Evolutionary conservation across 2,113 vertebrate species (phyloP), one percentile per base, ranked within the genome.

Genomic region (Ifrita kowaldi): DNA sequence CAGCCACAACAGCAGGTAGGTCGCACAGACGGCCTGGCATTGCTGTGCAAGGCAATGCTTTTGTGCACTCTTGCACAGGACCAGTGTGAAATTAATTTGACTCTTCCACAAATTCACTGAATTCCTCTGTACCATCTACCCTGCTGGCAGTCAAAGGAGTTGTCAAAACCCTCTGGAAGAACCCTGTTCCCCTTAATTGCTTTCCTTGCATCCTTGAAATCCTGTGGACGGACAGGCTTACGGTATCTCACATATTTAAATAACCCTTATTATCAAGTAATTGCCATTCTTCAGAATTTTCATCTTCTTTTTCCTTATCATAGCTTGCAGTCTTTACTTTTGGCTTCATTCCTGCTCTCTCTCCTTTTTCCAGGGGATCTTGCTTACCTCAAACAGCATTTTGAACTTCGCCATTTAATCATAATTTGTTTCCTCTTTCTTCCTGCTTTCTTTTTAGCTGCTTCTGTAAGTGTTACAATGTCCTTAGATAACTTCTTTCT

Each of bases 401-500:
- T 95, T 94, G 75, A 95, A 90, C 79, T 81, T 90, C 6, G 0
- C 71, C 42, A 71, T 86, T 94, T 92, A 95, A 96, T 88, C 42
- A 74, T 35, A 55, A 76, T 90, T 91, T 96, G 67, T 93, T 93
- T 95, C 88, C 60, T 81, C 44, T 86, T 91, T 96, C 73, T 21
- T 77, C 60, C 44, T 78, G 64, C 76, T 90, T 94, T 90, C 78
- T 55, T 90, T 91, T 87, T 50, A 87, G 33, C 71, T 69, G 60
- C 50, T 90, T 84, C 83, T 90, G 19, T 44, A 32, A 87, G 64
- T 49, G 19, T 42, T 80, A 84, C 39, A 62, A 10, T 89, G 92
- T 95, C 96, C 90, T 96, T 81, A 91, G 56, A 90, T 95, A 95
- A 93, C 93, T 93, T 86, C 73, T 84, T 52, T 80, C 68, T 91